Percentiles rank a stretch among this genome's conserved stretches.
These are phyloP conservation scores for Sardinella longiceps DNA, from an alignment of 2,797 vertebrate genomes.

Conservation along the genomic window DNA sequence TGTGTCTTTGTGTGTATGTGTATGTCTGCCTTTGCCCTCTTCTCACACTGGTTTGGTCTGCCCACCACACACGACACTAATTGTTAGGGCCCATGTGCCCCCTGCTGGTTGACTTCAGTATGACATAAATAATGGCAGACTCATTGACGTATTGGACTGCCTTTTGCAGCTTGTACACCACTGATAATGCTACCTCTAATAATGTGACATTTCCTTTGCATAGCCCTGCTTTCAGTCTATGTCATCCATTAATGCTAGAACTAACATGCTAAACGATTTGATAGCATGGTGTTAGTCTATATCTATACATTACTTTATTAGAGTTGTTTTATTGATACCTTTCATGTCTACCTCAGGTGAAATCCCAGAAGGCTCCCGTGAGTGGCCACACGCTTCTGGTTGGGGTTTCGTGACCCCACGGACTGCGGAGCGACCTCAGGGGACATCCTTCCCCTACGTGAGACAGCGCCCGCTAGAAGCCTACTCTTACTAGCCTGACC, in stretches of 20 bases:
- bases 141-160: neutral
- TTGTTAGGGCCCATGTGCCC: neutral
- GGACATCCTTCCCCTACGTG: neutral
- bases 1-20: slow-evolving; percentile 8
- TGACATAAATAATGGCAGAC: neutral
- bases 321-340: neutral
- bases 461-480: slow-evolving; percentile 50
- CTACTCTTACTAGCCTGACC: slow-evolving; percentile 50
- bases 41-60: neutral
- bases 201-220: neutral
- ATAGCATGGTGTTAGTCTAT: neutral
- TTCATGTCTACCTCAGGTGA: slow-evolving; percentile 69
- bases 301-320: neutral
- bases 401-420: slow-evolving; percentile 68
- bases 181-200: neutral
- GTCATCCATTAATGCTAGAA: neutral
- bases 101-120: neutral
- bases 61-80: neutral
- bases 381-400: slow-evolving; percentile 60
- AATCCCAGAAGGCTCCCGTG: slow-evolving; percentile 65
- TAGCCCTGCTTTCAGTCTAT: neutral
- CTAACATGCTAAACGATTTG: neutral
- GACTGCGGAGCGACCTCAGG: slow-evolving; percentile 55
- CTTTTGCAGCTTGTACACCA: neutral
- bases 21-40: neutral